Conservation (phyloP, 2,888 invertebrate species). For the Oscheius sp. region DNA sequence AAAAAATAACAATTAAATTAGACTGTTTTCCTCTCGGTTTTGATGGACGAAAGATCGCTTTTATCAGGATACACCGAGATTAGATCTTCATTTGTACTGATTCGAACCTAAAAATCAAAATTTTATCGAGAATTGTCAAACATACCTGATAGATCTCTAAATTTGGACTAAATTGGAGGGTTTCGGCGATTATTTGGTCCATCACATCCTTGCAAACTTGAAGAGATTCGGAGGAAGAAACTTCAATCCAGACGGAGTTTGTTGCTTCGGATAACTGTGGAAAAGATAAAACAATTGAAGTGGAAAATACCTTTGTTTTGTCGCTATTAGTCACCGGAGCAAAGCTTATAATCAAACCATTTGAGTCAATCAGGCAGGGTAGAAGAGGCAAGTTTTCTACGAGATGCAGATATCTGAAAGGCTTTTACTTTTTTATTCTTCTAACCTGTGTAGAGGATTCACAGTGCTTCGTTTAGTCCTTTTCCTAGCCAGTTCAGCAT, state of each 20-base stretch:
- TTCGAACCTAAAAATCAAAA: conserved; percentile 34
- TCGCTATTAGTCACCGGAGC: conserved; percentile 88
- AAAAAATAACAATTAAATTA: not conserved
- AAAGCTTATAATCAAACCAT: conserved; percentile 81
- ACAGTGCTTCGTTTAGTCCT: conserved; percentile 84
- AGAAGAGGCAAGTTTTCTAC: conserved; percentile 81
- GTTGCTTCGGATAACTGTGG: conserved; percentile 50
- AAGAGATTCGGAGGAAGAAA: conserved; percentile 46
- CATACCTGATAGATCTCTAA: conserved; percentile 75
- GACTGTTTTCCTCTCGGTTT: not conserved
- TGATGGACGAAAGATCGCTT: conserved; percentile 76
- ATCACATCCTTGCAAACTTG: conserved; percentile 49
- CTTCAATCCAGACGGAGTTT: conserved; percentile 50
- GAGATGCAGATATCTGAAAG: conserved; percentile 79
- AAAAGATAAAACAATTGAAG: not conserved
- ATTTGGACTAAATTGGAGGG: conserved; percentile 36
- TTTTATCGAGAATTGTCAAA: not conserved
- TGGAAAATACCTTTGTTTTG: conserved; percentile 79
- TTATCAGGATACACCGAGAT: conserved; percentile 84
- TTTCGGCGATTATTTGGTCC: conserved; percentile 42
- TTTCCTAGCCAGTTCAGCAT: conserved; percentile 83
- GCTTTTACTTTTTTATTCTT: not conserved
- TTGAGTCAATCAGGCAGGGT: conserved; percentile 79
- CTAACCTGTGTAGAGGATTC: conserved; percentile 82
- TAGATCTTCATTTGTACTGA: conserved; percentile 76